A percentile compares a stretch with the other conserved stretches of the same genome.
phyloP scores from a whole-genome alignment of 2,888 invertebrate genomes.

The Nematopogon swammerdamellus region DNA sequence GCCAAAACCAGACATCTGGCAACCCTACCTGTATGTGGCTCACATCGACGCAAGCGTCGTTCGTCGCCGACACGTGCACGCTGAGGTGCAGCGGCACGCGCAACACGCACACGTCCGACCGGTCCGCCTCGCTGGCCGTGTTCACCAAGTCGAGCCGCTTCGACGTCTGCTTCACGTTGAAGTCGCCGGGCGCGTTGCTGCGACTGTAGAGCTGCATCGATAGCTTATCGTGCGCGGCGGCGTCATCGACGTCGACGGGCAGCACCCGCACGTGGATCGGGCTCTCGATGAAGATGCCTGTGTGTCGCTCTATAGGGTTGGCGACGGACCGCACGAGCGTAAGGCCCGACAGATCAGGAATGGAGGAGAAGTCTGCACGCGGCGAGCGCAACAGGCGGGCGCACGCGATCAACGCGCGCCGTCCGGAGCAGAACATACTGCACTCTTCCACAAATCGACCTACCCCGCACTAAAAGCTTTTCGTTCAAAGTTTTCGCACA shows the following conservation, averaged over 20 bases:
- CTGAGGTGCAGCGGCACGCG: slow-evolving; percentile 47
- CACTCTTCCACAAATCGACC: background rate
- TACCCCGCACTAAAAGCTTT: slow-evolving; percentile 1
- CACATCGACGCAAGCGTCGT: slow-evolving; percentile 39
- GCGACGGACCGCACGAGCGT: slow-evolving; percentile 46
- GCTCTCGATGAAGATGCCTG: slow-evolving; percentile 47
- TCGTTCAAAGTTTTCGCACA: slow-evolving; percentile 3
- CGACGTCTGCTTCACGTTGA: slow-evolving; percentile 46
- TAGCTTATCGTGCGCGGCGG: slow-evolving; percentile 40
- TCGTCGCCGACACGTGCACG: slow-evolving; percentile 40
- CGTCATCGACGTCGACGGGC: slow-evolving; percentile 43
- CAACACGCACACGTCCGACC: slow-evolving; percentile 44
- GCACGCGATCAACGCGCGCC: background rate
- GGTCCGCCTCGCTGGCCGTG: slow-evolving; percentile 34
- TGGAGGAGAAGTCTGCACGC: slow-evolving; percentile 34
- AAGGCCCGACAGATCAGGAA: slow-evolving; percentile 42
- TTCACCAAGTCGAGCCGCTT: slow-evolving; percentile 44
- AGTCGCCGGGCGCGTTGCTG: slow-evolving; percentile 41
- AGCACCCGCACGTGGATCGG: slow-evolving; percentile 49
- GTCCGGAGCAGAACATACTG: background rate
- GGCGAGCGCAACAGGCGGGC: slow-evolving; percentile 38
- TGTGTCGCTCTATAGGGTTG: slow-evolving; percentile 43
- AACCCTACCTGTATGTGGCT: slow-evolving; percentile 35
- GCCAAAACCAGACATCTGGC: too few relatives aligned
- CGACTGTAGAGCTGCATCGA: slow-evolving; percentile 46